phyloP scores from a whole-genome alignment of 2,113 vertebrate species.

The Melanerpes aurifrons region DNA sequence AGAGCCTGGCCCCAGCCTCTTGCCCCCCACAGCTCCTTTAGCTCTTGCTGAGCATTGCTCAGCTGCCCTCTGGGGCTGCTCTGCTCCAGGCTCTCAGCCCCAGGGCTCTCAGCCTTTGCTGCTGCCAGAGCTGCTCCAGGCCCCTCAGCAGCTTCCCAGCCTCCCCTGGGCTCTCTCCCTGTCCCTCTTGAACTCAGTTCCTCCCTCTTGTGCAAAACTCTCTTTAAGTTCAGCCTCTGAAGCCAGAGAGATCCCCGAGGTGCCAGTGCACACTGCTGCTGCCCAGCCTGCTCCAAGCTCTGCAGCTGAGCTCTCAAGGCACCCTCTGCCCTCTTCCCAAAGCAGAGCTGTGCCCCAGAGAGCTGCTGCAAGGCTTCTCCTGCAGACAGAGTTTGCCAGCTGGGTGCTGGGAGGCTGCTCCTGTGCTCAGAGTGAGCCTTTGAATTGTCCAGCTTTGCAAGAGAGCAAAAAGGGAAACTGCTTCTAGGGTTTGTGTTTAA shows the following conservation, averaged over 20 bases:
- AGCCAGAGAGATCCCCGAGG: neutral
- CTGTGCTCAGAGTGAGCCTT: neutral
- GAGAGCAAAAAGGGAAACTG: neutral
- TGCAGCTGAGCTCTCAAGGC: neutral
- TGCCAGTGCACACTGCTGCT: neutral
- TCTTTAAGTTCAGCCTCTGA: neutral
- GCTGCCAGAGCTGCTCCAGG: no score
- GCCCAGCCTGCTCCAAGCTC: neutral
- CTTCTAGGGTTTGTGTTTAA: neutral
- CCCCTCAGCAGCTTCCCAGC: no score
- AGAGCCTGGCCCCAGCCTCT: no score
- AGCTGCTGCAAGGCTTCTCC: neutral
- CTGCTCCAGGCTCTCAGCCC: no score
- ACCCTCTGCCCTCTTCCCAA: neutral
- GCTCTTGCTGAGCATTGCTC: no score
- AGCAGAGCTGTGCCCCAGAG: neutral
- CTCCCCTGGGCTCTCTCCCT: no score
- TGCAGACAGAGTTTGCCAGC: neutral
- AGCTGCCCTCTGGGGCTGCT: no score
- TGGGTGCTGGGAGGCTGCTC: neutral
- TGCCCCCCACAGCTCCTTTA: no score
- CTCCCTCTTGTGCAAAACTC: neutral
- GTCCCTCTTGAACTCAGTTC: neutral
- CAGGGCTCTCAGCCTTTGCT: no score
- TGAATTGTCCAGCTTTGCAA: neutral